phyloP scores from a whole-genome alignment of 2,888 invertebrate genomes.

The Protodeltote pygarga region DNA sequence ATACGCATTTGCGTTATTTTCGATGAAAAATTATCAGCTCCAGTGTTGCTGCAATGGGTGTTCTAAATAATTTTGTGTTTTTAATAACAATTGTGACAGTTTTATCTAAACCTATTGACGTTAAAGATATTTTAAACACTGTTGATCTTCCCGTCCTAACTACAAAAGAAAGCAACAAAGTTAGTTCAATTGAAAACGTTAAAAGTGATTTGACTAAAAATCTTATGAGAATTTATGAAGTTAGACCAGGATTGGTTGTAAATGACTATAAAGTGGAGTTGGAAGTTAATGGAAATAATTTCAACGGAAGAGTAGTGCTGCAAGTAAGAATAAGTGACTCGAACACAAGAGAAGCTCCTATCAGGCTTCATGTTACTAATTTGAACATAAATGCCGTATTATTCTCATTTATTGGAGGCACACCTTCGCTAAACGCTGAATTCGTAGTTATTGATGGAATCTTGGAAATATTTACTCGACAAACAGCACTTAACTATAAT shows the following conservation, averaged over 20 bases:
- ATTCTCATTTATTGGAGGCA: conserved; percentile 53
- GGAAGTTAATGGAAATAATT: conserved; percentile 52
- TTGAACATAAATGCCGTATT: conserved; percentile 55
- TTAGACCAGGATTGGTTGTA: conserved; percentile 65
- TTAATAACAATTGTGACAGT: conserved; percentile 36
- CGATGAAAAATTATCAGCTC: conserved; percentile 31
- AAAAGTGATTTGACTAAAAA: not conserved
- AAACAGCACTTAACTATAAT: conserved; percentile 53
- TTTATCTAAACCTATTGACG: conserved; percentile 50
- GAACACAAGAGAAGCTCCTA: conserved; percentile 52
- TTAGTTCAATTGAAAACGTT: not conserved
- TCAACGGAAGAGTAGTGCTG: conserved; percentile 55
- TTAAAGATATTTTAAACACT: conserved; percentile 1
- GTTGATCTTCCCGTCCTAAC: not conserved
- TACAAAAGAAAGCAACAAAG: conserved; percentile 4
- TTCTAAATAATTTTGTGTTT: conserved; percentile 40
- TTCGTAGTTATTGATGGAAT: conserved; percentile 51
- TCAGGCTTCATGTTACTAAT: conserved; percentile 56
- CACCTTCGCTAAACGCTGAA: conserved; percentile 24
- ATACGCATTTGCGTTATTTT: conserved; percentile 37
- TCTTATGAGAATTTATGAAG: conserved; percentile 43
- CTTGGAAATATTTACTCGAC: conserved; percentile 57
- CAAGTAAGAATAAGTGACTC: conserved; percentile 52
- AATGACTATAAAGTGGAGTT: conserved; percentile 58
- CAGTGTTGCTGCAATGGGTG: conserved; percentile 43